phyloP scores from a whole-genome alignment of 53 echinoderm and acorn worm genomes.

The Mesocentrotus franciscanus region DNA sequence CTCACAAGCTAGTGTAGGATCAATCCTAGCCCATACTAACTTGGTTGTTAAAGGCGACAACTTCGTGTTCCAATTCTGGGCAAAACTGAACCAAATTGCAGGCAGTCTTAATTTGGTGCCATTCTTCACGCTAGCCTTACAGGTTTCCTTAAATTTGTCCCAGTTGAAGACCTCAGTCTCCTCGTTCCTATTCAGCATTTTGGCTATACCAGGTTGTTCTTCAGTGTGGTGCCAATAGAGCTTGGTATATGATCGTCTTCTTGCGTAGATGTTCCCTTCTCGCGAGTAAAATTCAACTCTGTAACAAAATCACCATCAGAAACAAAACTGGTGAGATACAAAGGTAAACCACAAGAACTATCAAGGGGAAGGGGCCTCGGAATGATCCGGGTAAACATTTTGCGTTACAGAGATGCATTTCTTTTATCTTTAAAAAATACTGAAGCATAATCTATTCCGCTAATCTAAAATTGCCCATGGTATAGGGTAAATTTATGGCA shows the following conservation, averaged over 20 bases:
- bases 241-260: neutral
- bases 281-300: neutral
- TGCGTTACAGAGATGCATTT: neutral
- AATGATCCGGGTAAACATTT: neutral
- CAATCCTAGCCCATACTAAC: slow-evolving; percentile 55
- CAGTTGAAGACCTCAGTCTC: slow-evolving; percentile 47
- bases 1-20: slow-evolving; percentile 39
- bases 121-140: neutral
- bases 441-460: neutral
- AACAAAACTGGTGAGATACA: neutral
- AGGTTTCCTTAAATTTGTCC: neutral
- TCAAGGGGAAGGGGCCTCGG: too few species aligned
- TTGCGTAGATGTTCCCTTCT: slow-evolving; percentile 45
- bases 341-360: neutral
- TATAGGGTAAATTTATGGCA: neutral
- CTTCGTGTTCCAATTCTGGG: slow-evolving; percentile 47
- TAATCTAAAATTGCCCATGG: neutral
- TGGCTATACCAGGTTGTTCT: neutral
- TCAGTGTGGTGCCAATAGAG: slow-evolving; percentile 42
- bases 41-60: slow-evolving; percentile 30
- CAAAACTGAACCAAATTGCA: slow-evolving; percentile 54
- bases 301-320: neutral
- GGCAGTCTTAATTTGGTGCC: neutral
- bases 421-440: neutral
- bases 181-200: neutral